Base-by-base conservation (phyloP, 2,797 vertebrate genomes). In the Rhinella marina region DNA sequence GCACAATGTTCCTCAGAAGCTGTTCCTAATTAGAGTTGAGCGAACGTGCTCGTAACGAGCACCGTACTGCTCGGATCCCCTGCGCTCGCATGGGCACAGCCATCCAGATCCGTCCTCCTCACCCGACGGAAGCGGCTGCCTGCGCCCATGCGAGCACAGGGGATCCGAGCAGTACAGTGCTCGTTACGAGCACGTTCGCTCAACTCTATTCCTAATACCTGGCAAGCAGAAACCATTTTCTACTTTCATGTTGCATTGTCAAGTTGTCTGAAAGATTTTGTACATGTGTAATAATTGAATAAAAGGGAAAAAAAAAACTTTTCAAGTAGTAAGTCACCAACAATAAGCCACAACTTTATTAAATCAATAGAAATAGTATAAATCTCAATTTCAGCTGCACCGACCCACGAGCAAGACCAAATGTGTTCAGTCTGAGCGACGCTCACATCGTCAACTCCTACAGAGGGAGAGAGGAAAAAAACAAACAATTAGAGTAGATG, bases 321-420 rank as follows among this genome's bases (percentile, higher is more conserved):
- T 29, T 80, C 57, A 59, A 54, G 25, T 16, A 66, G 9, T 56
- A 84, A 88, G 93, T 94, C 94, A 95, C 93, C 93, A 94, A 95
- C 93, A 94, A 94, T 96, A 98, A 97, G 95, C 95, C 97, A 97
- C 96, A 96, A 95, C 94, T 98, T 98, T 98, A 98, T 98, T 95
- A 99, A 96, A 95, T 92, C 91, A 94, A 97, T 99, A 99, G 97
- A 99, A 99, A 99, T 96, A 97, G 97, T 99, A 99, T 97, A 99
- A 99, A 99, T 94, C 93, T 95, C 94, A 93, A 96, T 96, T 92
- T 96, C 96, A 96, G 96, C 94, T 95, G 95, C 92, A 94, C 94
- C 94, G 91, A 93, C 87, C 93, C 93, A 96, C 95, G 93, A 95
- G 91, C 94, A 95, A 95, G 92, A 93, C 92, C 93, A 92, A 91